Evolutionary conservation across 2,888 invertebrate genomes (phyloP), one percentile per base, ranked within the genome.

Genomic region (Torymus tubicola): DNA sequence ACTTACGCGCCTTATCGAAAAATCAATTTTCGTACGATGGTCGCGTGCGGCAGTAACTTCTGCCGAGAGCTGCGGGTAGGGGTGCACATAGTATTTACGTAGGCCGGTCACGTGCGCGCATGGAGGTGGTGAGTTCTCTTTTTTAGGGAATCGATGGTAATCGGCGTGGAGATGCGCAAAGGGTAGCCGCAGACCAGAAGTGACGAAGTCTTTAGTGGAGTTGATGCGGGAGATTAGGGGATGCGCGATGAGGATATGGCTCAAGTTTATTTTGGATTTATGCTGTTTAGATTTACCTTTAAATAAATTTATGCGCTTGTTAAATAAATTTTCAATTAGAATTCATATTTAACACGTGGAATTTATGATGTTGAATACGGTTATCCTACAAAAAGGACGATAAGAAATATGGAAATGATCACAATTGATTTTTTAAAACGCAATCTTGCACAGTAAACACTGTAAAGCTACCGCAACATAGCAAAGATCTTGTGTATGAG

Each of bases 1-100:
- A 42, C 42, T 42, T 31, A 5, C 14, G 21, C 53, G 18, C 3
- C 42, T 24, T 78, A 78, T 81, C 78, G 18, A 78, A 81, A 78
- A 81, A 81, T 81, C 74, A 78, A 81, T 78, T 78, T 75, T 42
- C 24, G 13, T 12, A 50, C 58, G 75, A 3, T 60, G 18, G 31
- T 12, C 60, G 65, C 53, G 14, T 31, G 8, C 53, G 42, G 16
- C 50, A 55, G 61, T 67, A 24, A 67, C 70, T 70, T 70, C 58
- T 52, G 52, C 18, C 12, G 61, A 16, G 60, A 68, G 31, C 64
- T 75, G 80, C 76, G 61, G 76, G 71, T 72, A 72, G 69, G 18
- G 13, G 42, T n/a, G 55, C 14, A 11, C 65, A 52, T 72, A 12
- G 13, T 42, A 8, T 8, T 42, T 8, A 8, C 42, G 67, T 24